Conservation (phyloP, 2,113 vertebrate genomes). For the Tapirus terrestris region DNA sequence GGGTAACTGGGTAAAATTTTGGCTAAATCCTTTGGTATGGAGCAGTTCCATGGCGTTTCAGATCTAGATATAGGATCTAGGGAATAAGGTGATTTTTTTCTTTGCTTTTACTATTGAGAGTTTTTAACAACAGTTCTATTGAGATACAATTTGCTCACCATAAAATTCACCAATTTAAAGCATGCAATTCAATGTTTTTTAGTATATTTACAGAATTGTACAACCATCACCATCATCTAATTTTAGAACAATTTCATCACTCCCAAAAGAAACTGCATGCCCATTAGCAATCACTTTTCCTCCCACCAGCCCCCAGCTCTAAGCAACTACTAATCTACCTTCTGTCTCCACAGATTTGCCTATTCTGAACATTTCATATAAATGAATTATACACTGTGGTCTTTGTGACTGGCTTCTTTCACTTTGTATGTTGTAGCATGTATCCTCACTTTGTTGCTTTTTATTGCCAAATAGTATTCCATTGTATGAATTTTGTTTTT, state of each 20-base stretch:
- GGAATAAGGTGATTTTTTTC: neutral
- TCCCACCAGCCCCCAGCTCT: neutral
- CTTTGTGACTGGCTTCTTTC: neutral
- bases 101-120: neutral
- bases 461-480: neutral
- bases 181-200: neutral
- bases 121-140: neutral
- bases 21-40: neutral
- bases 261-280: neutral
- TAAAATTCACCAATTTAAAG: neutral
- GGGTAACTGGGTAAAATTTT: neutral
- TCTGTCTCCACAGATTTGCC: neutral
- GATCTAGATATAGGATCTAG: neutral
- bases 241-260: neutral
- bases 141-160: neutral
- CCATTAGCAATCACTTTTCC: neutral
- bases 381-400: neutral
- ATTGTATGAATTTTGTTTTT: neutral
- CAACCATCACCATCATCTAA: neutral
- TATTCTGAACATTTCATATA: neutral
- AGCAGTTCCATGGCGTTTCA: neutral
- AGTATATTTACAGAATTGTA: neutral
- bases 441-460: neutral
- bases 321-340: neutral
- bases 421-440: neutral